Base-by-base conservation (phyloP, 2,888 invertebrate genomes). In the Caenorhabditis sulstoni region DNA sequence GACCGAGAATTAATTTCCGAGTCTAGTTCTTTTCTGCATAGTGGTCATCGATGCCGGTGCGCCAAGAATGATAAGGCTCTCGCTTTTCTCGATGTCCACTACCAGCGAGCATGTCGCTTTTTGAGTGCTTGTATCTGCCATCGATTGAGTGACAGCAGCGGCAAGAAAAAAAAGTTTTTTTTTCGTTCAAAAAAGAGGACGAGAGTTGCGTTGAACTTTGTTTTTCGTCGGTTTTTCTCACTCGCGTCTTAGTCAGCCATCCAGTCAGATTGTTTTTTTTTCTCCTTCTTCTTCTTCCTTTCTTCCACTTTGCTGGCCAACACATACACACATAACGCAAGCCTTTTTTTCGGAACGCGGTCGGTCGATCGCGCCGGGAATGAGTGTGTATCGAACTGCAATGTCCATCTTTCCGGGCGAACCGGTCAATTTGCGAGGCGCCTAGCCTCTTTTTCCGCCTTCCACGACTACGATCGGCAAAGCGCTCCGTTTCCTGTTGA, bases 401-500 rank as follows among this genome's bases (percentile, higher is more conserved):
- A 22, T 53, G 55, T 23, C 53, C 64, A 45, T 57, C 23, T 62
- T 49, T 57, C 35, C 39, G 18, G 71, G n/a, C 53, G 23, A 23
- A 47, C 44, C 58, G 58, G 73, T 57, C 71, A 61, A 53, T 53
- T 45, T 61, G 44, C 53, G 41, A 16, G 49, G 29, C 47, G 55
- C 53, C 47, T 23, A 37, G 53, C 12, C 35, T 29, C 12, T 70
- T 53, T 61, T 62, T 23, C 5, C 53, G 52, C 37, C 20, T 29
- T 39, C 23, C 18, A 12, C 23, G n/a, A 53, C 47, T 16, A 41
- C 57, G 49, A n/a, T 62, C 49, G 50, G 23, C 49, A 57, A 53
- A 47, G 35, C 62, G 64, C 57, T 64, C 35, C 23, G 64, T 73
- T 73, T 73, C 73, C 73, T 73, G 73, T 73, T 73, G 73, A 73